Base-by-base conservation (phyloP, 2,797 vertebrate species). In the Urophycis tenuis region DNA sequence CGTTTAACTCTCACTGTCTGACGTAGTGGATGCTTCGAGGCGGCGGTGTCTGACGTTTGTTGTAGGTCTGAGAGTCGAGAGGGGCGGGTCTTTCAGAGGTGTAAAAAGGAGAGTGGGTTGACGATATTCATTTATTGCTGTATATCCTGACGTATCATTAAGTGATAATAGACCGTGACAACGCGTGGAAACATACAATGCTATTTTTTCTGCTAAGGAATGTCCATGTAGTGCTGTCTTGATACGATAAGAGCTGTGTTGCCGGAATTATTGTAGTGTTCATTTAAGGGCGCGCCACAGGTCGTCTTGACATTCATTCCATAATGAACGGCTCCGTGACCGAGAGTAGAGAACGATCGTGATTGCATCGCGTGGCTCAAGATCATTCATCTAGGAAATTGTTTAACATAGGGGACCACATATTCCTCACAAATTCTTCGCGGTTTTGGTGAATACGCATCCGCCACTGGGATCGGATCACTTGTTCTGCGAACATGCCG, bases 401-500 rank as follows among this genome's bases (percentile, higher is more conserved):
- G 22, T 29, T 69, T 70, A 32, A 71, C 15, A 32, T 33, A 31
- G 32, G 69, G 30, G 30, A 7, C 3, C 12, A 3, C 31, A 10
- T 71, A 29, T 29, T 67, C 60, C n/a, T 25, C 29, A 3, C 29
- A 8, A 53, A 74, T 19, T 31, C 15, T 45, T 2, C 39, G 41
- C 2, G 19, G 10, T 49, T 69, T 73, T 80, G 77, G 78, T 15
- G 31, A 39, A 41, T 60, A 53, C 75, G 45, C 45, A 72, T 82
- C 80, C 67, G 70, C 80, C 33, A 32, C 81, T 82, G 70, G 69
- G 71, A 75, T 74, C 75, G 19, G 15, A 29, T 33, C 49, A 1
- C 36, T 41, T 2, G 25, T 73, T 36, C 74, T 74, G 74, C 80
- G 85, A 82, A 75, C 84, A 91, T 92, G 91, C 92, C 89, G 81